phyloP scores from a whole-genome alignment of 2,113 vertebrate species.

The Ivindomyrus marchei region DNA sequence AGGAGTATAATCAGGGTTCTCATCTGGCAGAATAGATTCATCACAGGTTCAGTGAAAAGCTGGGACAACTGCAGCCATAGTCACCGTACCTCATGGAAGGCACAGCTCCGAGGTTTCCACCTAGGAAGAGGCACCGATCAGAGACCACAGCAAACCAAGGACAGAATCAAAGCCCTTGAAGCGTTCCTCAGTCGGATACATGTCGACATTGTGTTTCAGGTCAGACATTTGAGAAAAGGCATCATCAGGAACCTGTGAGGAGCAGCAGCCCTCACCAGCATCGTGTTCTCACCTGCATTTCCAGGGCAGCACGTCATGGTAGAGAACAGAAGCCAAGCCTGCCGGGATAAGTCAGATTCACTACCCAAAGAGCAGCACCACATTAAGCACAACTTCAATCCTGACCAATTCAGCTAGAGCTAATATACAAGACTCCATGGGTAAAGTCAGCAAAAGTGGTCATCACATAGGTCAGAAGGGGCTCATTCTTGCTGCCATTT shows the following conservation, averaged over 20 bases:
- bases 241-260: constrained; percentile 48
- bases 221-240: constrained; percentile 64
- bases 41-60: constrained; percentile 40
- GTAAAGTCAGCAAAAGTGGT: constrained; percentile 45
- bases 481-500: background rate
- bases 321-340: background rate
- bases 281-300: background rate
- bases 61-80: background rate
- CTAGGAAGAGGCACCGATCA: background rate
- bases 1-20: constrained; percentile 59
- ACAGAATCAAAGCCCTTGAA: background rate
- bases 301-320: background rate
- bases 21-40: constrained; percentile 71
- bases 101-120: background rate
- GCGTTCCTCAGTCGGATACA: constrained; percentile 47
- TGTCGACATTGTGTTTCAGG: constrained; percentile 57
- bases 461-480: constrained; percentile 54
- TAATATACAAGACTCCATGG: constrained; percentile 55
- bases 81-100: background rate
- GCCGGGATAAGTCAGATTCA: background rate
- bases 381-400: accelerated
- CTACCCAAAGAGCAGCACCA: background rate
- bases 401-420: constrained; percentile 65
- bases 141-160: background rate
- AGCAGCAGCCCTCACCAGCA: background rate